phyloP scores from a whole-genome alignment of 2,113 vertebrate species.

The Spermophilus dauricus region DNA sequence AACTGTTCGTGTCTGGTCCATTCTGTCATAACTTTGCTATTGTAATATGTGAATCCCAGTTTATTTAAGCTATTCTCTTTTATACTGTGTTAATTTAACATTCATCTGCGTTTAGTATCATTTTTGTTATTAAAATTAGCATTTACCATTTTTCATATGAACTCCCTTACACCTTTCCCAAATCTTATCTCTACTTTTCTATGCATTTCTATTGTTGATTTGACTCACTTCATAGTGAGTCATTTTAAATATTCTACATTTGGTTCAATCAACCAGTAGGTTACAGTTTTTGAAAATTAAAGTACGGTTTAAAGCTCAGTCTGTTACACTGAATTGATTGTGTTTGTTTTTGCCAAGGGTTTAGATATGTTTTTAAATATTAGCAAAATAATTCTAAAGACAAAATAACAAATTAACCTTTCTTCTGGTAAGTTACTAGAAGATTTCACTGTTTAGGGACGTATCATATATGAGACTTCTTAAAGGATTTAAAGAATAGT shows the following conservation, averaged over 20 bases:
- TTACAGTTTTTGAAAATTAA: constrained; percentile 80
- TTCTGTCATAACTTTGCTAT: constrained; percentile 84
- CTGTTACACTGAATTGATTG: constrained; percentile 81
- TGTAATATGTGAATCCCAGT: constrained; percentile 87
- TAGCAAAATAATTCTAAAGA: constrained; percentile 74
- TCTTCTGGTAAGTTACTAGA: constrained; percentile 75
- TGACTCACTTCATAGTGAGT: constrained; percentile 64
- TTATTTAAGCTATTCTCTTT: constrained; percentile 86
- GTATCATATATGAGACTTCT: constrained; percentile 68
- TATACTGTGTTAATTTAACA: constrained; percentile 83
- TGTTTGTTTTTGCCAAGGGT: constrained; percentile 77
- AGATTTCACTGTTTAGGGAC: constrained; percentile 69
- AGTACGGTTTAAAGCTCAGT: constrained; percentile 79
- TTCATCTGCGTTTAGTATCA: constrained; percentile 82
- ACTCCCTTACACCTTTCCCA: constrained; percentile 66
- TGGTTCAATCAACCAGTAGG: constrained; percentile 74
- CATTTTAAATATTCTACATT: constrained; percentile 70
- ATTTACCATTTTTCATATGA: constrained; percentile 83
- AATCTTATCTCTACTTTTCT: constrained; percentile 74
- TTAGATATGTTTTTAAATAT: constrained; percentile 76
- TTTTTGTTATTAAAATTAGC: constrained; percentile 80
- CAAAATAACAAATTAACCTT: constrained; percentile 72
- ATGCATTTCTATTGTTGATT: constrained; percentile 67
- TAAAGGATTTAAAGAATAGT: constrained; percentile 69
- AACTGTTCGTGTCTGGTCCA: constrained; percentile 87